Base-by-base conservation (phyloP, 2,888 invertebrate species). In the Polydrusus pterygomalis region DNA sequence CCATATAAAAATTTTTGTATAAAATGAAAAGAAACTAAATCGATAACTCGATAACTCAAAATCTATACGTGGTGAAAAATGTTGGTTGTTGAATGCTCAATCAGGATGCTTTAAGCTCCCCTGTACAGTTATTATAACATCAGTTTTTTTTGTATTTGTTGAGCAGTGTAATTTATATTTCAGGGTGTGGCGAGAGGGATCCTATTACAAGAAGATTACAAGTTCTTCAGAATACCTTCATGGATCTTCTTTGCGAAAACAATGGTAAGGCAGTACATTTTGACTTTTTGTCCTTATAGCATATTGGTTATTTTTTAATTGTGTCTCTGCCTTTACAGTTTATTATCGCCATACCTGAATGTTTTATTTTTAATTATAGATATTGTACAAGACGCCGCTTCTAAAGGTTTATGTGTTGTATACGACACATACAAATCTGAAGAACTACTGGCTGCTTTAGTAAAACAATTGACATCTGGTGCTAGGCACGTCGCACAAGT, bases 321-420 rank as follows among this genome's bases (percentile, higher is more conserved):
- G n/a, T n/a, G n/a, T n/a, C n/a, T n/a, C n/a, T n/a, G n/a, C n/a
- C n/a, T n/a, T n/a, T n/a, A n/a, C n/a, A n/a, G n/a, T n/a, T n/a
- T n/a, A n/a, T n/a, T n/a, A n/a, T n/a, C 1, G 25, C 25, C 25
- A 25, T 25, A 25, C 1, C 25, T 25, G 25, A n/a, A 25, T 25
- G 25, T 25, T 25, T 25, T 15, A 25, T 25, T 43, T 60, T 18
- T 58, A 25, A 3, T 79, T 86, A 67, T 85, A 97, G 97, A 97
- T 84, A 93, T 97, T 81, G 95, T 97, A 0, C 97, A 97, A 89
- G 97, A 97, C 86, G 94, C 96, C 1, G 96, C 97, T 0, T 95
- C 96, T 13, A 96, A 97, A 86, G 97, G 97, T 10, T 89, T 98
- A 20, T 96, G 96, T 69, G 89, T 97, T 1, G 94, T 97, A 8